Conservation (phyloP, 2,888 invertebrate species). For the Perdita meconis region DNA sequence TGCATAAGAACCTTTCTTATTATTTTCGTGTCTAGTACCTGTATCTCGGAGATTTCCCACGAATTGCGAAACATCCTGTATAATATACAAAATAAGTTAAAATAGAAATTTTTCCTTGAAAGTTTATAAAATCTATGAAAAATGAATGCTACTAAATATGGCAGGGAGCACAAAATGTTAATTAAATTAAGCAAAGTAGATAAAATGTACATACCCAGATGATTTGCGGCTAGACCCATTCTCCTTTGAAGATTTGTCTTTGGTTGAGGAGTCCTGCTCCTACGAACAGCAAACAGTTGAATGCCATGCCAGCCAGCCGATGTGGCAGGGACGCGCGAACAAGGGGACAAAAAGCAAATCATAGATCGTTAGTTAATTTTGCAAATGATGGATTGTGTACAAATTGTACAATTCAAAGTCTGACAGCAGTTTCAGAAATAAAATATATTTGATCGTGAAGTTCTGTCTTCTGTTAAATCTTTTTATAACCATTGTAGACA, state of each 20-base stretch:
- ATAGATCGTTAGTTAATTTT: slow-evolving; percentile 79
- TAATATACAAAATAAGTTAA: too few species aligned
- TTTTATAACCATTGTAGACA: slow-evolving; percentile 51
- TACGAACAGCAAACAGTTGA: slow-evolving; percentile 84
- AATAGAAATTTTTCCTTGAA: neutral
- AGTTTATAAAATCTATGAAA: neutral
- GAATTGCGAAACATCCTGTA: too few species aligned
- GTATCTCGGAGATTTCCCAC: too few species aligned
- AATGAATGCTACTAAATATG: neutral
- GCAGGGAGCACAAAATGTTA: slow-evolving; percentile 26
- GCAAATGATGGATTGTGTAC: slow-evolving; percentile 64
- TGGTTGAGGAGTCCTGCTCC: slow-evolving; percentile 82
- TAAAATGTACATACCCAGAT: slow-evolving; percentile 85
- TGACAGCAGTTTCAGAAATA: slow-evolving; percentile 59
- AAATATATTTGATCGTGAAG: slow-evolving; percentile 54
- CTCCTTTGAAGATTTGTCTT: slow-evolving; percentile 85
- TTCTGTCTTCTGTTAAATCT: slow-evolving; percentile 53
- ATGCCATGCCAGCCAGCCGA: slow-evolving; percentile 83
- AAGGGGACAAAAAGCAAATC: slow-evolving; percentile 84
- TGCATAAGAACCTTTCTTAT: too few species aligned
- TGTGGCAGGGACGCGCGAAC: slow-evolving; percentile 83
- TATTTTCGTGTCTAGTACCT: too few species aligned
- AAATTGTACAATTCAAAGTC: slow-evolving; percentile 62
- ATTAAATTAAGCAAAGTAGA: neutral
- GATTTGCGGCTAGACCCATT: slow-evolving; percentile 86